Evolutionary conservation across 2,797 vertebrate genomes (phyloP).

Genomic region (Falco naumanni): DNA sequence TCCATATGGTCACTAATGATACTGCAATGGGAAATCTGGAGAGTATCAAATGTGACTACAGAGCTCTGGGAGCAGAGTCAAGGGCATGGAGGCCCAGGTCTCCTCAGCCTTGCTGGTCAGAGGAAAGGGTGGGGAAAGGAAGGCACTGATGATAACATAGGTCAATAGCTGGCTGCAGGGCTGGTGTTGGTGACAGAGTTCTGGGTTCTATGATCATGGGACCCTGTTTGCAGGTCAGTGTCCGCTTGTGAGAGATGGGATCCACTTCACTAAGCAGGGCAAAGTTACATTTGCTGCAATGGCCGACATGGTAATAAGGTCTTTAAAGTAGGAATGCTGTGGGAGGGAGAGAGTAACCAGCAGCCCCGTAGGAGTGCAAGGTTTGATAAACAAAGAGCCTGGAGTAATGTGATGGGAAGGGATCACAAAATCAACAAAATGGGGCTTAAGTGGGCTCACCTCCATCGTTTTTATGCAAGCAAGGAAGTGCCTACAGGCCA

Average conservation of each 20-base stretch:
- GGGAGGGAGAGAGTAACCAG: background rate
- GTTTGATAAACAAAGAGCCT: background rate
- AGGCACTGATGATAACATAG: background rate
- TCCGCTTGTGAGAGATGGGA: background rate
- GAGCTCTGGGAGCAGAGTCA: background rate
- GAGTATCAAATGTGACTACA: background rate
- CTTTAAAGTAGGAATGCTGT: background rate
- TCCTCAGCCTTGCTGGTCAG: background rate
- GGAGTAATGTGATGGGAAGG: background rate
- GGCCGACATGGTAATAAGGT: background rate
- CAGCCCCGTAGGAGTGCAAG: too few species aligned
- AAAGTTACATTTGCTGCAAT: background rate
- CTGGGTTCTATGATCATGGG: background rate
- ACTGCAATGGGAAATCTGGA: background rate
- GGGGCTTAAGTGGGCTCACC: background rate
- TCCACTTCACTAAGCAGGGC: background rate
- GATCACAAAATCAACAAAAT: background rate
- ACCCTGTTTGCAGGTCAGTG: background rate
- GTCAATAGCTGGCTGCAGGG: background rate
- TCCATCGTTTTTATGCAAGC: background rate
- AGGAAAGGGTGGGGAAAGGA: too few species aligned
- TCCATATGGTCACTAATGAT: background rate
- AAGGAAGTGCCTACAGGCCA: background rate
- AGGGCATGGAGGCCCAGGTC: background rate
- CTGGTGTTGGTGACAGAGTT: background rate